Conservation (phyloP, 1,140 invertebrate species). For the Nomia melanderi region DNA sequence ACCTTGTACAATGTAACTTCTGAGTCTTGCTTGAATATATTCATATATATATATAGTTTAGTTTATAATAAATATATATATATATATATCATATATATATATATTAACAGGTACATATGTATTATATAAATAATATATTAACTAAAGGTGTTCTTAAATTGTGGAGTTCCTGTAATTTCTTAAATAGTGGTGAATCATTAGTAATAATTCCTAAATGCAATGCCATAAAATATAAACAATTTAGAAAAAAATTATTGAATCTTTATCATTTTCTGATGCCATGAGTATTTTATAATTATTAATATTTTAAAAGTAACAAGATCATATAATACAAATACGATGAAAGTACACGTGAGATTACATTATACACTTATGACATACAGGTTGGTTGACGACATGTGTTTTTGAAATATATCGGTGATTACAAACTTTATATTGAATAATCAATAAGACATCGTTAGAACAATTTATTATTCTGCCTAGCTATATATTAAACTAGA, state of each 20-base stretch:
- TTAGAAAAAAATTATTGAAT: neutral
- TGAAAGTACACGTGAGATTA: neutral
- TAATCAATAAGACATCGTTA: neutral
- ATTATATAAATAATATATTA: constrained; percentile 27
- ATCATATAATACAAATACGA: neutral
- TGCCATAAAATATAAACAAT: neutral
- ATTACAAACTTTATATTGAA: neutral
- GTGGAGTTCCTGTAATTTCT: constrained; percentile 54
- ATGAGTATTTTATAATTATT: neutral
- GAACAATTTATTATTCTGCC: neutral
- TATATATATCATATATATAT: too few species aligned
- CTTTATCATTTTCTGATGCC: neutral
- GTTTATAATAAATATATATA: too few species aligned
- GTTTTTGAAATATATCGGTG: neutral
- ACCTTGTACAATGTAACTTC: constrained; percentile 3
- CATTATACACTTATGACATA: neutral
- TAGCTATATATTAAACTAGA: neutral
- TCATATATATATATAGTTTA: too few species aligned
- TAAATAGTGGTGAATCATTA: constrained; percentile 23
- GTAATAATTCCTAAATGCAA: constrained; percentile 34
- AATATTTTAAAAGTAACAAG: neutral
- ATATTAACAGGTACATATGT: too few species aligned
- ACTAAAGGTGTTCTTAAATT: constrained; percentile 24
- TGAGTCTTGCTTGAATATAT: neutral
- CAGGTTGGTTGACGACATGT: neutral